phyloP scores from a whole-genome alignment of 1,140 invertebrate species.

The Drosophila nebulosa region DNA sequence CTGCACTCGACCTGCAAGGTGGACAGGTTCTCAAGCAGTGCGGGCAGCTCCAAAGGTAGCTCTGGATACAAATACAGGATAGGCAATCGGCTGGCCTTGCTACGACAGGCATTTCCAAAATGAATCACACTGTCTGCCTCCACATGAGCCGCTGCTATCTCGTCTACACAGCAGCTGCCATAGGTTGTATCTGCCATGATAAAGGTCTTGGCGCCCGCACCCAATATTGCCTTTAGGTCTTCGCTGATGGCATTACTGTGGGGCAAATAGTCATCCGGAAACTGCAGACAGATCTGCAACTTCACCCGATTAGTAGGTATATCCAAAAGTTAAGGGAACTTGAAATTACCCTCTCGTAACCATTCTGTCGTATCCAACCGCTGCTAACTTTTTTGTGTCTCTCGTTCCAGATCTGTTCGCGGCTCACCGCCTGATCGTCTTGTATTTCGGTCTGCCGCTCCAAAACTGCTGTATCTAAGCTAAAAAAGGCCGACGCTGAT shows the following conservation, averaged over 20 bases:
- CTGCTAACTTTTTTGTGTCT: conserved; percentile 83
- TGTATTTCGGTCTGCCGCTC: conserved; percentile 55
- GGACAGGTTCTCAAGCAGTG: conserved; percentile 52
- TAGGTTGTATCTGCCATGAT: conserved; percentile 96
- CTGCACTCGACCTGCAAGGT: conserved; percentile 54
- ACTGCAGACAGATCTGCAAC: conserved; percentile 92
- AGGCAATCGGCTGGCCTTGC: conserved; percentile 87
- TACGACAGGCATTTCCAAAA: conserved; percentile 94
- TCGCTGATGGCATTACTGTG: conserved; percentile 87
- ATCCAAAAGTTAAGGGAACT: too few species aligned
- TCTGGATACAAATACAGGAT: conserved; percentile 88
- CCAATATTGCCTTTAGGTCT: conserved; percentile 82
- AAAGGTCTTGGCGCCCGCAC: conserved; percentile 84
- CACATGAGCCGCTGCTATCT: conserved; percentile 92
- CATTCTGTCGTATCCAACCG: conserved; percentile 86
- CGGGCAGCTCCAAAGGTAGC: conserved; percentile 82
- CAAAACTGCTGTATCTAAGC: conserved; percentile 59
- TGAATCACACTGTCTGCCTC: conserved; percentile 92
- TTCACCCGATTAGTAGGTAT: not conserved
- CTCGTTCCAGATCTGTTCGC: conserved; percentile 73
- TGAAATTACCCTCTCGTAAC: conserved; percentile 84
- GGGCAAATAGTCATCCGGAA: conserved; percentile 90
- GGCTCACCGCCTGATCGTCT: conserved; percentile 14
- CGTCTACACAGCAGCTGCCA: conserved; percentile 97
- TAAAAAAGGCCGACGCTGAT: conserved; percentile 66